Percentiles rank a stretch among this genome's conserved stretches.
Conservation (phyloP, 2,113 vertebrate species). For the Pontoporia blainvillei region DNA sequence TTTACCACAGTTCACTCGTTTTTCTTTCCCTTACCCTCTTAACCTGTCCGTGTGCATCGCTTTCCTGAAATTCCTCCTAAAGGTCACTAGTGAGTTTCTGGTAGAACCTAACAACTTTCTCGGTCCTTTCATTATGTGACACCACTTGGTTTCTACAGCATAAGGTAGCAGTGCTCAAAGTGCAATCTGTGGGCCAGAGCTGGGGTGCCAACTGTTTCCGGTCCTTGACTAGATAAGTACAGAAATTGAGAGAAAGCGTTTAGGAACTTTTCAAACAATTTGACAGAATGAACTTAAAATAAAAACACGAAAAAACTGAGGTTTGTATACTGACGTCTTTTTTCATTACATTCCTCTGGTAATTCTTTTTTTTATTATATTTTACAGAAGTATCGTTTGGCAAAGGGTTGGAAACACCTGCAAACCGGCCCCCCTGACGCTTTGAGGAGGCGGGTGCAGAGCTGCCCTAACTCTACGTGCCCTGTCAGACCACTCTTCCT, state of each 20-base stretch:
- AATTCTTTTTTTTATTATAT: background rate
- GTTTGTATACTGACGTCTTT: background rate
- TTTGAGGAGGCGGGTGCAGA: background rate
- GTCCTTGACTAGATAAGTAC: background rate
- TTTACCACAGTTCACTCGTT: background rate
- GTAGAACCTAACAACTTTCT: background rate
- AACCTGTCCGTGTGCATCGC: background rate
- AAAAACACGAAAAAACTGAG: background rate
- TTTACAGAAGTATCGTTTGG: background rate
- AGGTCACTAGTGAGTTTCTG: background rate
- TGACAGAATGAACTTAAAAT: background rate
- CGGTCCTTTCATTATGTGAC: background rate
- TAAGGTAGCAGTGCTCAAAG: background rate
- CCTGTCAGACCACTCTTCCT: background rate
- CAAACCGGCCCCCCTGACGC: accelerated
- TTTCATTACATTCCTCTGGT: background rate
- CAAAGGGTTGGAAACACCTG: background rate
- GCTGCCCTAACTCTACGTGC: no score
- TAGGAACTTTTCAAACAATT: background rate
- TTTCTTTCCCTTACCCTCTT: background rate
- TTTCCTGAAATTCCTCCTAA: background rate
- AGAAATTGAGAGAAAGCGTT: background rate
- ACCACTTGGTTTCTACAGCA: background rate
- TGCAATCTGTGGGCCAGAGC: background rate
- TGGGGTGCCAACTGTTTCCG: accelerated